Evolutionary conservation across 2,797 vertebrate species (phyloP), one percentile per base, ranked within the genome.

Genomic region (Emys orbicularis): DNA sequence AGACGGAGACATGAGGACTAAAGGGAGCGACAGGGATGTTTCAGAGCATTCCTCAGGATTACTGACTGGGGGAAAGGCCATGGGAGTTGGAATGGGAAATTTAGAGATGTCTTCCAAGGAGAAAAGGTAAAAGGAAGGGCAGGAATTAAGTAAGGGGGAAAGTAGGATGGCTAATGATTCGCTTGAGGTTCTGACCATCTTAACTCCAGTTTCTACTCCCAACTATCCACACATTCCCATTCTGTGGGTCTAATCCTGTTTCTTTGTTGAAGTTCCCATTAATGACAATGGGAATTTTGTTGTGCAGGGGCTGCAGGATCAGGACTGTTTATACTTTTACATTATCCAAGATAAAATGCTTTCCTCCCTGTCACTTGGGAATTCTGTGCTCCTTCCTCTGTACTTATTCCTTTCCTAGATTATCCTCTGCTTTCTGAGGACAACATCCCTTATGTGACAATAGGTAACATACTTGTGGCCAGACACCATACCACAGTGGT

Each of bases 291-390:
- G 49, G 44, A 53, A 9, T 54, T 3, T 5, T 25, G 1, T 92
- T 2, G 0, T 0, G 1, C 12, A 68, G n/a, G 0, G 31, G 47
- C 29, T 11, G 2, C 0, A 5, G 16, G 4, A 50, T 79, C 37
- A 93, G 81, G 80, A 88, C 87, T 27, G 4, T 16, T 25, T 31
- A 44, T 79, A 18, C 7, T 0, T 47, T 11, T 11, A 0, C 90
- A 50, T n/a, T 4, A 65, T 25, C 23, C 76, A 25, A 53, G 44
- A 0, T 79, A 47, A 68, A 88, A 50, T 31, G 18, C 9, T n/a
- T 44, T 53, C 50, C 56, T 25, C 3, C 34, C 2, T 50, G 76
- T 34, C 3, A 0, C 9, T 65, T 79, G 90, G 93, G 95, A 74
- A 23, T 6, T 68, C 74, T 12, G 87, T 15, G 68, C 21, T 61